A percentile compares a stretch with the other conserved stretches of the same genome.
Conservation (phyloP, 92 coral and sea anemone genomes). For the Isaurus tuberculatus region DNA sequence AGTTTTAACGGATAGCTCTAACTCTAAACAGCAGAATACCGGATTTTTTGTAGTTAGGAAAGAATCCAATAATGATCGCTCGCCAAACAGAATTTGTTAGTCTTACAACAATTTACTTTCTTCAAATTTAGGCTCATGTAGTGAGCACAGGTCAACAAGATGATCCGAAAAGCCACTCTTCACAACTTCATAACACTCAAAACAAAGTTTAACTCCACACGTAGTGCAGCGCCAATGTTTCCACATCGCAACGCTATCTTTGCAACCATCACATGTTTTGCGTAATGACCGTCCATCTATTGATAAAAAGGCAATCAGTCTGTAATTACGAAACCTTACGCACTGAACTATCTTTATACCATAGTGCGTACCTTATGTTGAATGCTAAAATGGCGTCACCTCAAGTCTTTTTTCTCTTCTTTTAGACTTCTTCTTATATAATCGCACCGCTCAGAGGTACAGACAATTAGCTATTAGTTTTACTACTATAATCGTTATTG, state of each 20-base stretch:
- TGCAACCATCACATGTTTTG: not conserved
- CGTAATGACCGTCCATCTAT: not conserved
- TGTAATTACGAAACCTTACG: not conserved
- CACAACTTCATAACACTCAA: slow-evolving; percentile 6
- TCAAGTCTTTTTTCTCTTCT: no score
- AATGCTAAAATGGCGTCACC: no score
- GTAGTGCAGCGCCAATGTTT: slow-evolving; percentile 10
- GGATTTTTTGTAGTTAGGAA: no score
- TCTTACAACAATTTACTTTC: slow-evolving; percentile 1
- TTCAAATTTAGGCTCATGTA: not conserved
- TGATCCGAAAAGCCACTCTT: slow-evolving; percentile 1
- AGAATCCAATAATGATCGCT: no score
- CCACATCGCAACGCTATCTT: not conserved
- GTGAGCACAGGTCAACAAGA: not conserved
- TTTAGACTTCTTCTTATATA: no score
- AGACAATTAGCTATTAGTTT: no score
- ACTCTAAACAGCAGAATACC: no score
- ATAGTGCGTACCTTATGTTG: no score
- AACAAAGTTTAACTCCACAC: not conserved
- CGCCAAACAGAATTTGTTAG: no score
- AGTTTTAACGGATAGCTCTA: no score
- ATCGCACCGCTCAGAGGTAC: no score
- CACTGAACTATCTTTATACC: not conserved
- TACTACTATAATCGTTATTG: no score
- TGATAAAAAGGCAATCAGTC: not conserved